phyloP scores from a whole-genome alignment of 2,113 vertebrate species.

The Cyanistes caeruleus region DNA sequence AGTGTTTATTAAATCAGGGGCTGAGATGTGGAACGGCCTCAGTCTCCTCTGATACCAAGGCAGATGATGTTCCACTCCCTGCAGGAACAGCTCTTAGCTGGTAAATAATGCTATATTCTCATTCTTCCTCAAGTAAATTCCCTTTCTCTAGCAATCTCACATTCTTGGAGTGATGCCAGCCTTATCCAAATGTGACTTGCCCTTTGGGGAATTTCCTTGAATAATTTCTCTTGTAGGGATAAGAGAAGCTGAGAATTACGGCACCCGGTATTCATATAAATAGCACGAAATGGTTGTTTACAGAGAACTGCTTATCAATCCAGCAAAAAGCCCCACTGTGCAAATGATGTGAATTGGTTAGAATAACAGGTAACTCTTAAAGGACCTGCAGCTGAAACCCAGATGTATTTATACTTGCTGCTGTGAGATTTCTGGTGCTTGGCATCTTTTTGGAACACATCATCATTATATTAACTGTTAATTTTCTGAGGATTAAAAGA shows the following conservation, averaged over 20 bases:
- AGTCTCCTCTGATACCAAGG: neutral
- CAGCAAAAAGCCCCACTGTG: neutral
- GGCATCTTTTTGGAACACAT: neutral
- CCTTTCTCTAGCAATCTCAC: neutral
- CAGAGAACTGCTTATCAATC: neutral
- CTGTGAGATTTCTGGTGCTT: neutral
- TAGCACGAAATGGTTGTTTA: neutral
- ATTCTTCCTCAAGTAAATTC: neutral
- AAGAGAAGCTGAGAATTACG: neutral
- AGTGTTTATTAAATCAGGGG: constrained; percentile 21
- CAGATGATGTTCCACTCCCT: neutral
- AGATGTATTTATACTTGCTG: neutral
- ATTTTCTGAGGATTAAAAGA: neutral
- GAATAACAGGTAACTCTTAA: constrained; percentile 23
- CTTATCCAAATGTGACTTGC: constrained; percentile 3
- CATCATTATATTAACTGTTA: neutral
- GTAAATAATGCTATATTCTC: constrained; percentile 4
- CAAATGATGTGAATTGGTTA: neutral
- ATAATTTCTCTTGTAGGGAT: neutral
- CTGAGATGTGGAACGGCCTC: neutral
- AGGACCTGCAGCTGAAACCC: neutral
- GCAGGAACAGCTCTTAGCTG: constrained; percentile 3
- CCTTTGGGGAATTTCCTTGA: constrained; percentile 3
- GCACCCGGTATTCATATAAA: constrained; percentile 6
- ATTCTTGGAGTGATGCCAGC: neutral